phyloP scores from a whole-genome alignment of 2,888 invertebrate genomes.

The Mystacides longicornis region DNA sequence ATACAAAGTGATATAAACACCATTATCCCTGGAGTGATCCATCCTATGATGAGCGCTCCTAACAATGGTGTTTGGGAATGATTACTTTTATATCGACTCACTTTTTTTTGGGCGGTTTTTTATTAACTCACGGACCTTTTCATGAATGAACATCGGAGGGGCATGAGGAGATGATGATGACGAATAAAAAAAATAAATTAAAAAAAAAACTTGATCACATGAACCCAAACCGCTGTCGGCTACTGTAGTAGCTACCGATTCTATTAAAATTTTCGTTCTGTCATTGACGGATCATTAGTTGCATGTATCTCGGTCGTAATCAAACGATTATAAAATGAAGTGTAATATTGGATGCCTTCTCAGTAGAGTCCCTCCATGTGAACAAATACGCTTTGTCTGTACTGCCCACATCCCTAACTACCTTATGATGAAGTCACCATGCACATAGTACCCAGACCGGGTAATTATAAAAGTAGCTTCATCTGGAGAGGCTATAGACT shows the following conservation, averaged over 20 bases:
- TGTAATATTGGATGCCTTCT: no score
- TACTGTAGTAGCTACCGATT: slow-evolving; percentile 26
- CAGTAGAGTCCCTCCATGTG: no score
- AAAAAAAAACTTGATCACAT: slow-evolving; percentile 25
- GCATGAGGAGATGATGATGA: slow-evolving; percentile 3
- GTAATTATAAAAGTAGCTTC: no score
- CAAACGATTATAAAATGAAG: slow-evolving; percentile 2
- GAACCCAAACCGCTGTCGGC: slow-evolving; percentile 24
- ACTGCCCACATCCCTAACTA: no score
- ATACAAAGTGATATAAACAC: background rate
- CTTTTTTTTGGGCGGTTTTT: slow-evolving; percentile 14
- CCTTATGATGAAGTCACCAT: no score
- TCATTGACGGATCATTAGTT: slow-evolving; percentile 26
- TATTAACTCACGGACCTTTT: slow-evolving; percentile 18
- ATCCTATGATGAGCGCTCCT: background rate
- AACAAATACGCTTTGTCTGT: no score
- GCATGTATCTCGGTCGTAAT: slow-evolving; percentile 21
- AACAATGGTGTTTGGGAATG: slow-evolving; percentile 12
- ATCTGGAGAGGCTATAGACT: no score
- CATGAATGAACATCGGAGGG: slow-evolving; percentile 17
- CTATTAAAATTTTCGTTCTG: slow-evolving; percentile 27
- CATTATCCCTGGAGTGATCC: background rate
- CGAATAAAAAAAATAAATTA: slow-evolving; percentile 20
- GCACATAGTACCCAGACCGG: no score
- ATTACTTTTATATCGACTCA: slow-evolving; percentile 13